Base-by-base conservation (phyloP, 2,113 vertebrate genomes). In the Gobio gobio region DNA sequence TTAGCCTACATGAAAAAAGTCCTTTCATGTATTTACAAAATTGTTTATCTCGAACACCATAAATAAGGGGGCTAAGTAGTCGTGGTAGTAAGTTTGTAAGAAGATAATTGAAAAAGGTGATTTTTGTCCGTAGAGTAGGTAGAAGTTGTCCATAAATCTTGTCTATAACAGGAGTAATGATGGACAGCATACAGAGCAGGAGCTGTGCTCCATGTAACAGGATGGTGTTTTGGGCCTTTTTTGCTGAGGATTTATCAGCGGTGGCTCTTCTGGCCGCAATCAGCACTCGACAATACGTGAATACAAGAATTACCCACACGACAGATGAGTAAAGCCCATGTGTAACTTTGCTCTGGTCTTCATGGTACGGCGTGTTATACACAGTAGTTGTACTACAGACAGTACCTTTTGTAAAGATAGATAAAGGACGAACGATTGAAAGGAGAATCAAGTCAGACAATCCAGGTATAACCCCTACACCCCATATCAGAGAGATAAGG, bases 61-160 rank as follows among this genome's bases (percentile, higher is more conserved):
- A 93, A 85, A 93, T 92, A 54, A 93, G 82, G 0, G 92, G 92
- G 54, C 90, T 93, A 73, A 94, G 89, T 51, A 92, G 82, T 36
- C 91, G 85, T 14, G 91, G 92, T 1, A 92, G 20, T 2, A 94
- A 45, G 5, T 78, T 88, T 83, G 68, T 80, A 1, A 92, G 36
- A 64, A 92, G 24, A 74, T 89, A 93, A 61, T 9, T 80, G 10
- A 9, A 1, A 77, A 91, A 91, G 14, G 68, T 0, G 16, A 91
- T 85, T 2, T 40, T 86, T 74, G 51, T 88, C 18, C 78, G 47
- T 1, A 76, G 1, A 0, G 5, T 1, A 2, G 90, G 90, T 24
- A 87, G 33, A 2, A 74, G 4, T 10, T 54, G 22, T 36, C 83
- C 0, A 10, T 91, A 47, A 18, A 81, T 0, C 0, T 68, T 2